Percentiles rank a stretch among this genome's conserved stretches.
Evolutionary conservation across 2,888 invertebrate species (phyloP).

Genomic region (Timema podura): DNA sequence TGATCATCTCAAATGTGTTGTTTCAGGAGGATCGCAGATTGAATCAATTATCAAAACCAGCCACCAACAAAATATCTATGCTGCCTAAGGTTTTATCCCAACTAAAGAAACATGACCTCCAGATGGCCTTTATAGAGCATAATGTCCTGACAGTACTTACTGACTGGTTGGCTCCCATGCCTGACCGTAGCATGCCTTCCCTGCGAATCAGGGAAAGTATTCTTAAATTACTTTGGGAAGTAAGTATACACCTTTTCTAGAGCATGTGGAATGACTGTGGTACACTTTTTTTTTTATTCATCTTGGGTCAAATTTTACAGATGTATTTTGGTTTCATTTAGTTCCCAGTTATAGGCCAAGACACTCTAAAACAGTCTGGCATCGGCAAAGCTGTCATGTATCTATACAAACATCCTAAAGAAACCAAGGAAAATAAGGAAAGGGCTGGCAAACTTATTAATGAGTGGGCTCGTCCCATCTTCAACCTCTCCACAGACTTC

Average conservation of each 20-base stretch:
- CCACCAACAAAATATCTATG: slow-evolving; percentile 89
- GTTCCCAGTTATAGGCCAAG: slow-evolving; percentile 87
- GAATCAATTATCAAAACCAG: slow-evolving; percentile 79
- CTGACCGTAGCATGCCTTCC: slow-evolving; percentile 93
- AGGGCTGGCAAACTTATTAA: slow-evolving; percentile 89
- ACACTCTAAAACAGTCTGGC: slow-evolving; percentile 89
- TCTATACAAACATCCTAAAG: slow-evolving; percentile 96
- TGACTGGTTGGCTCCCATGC: slow-evolving; percentile 98
- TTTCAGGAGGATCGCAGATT: slow-evolving; percentile 78
- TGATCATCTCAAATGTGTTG: slow-evolving; percentile 24
- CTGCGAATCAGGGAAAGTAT: slow-evolving; percentile 87
- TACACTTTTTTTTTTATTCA: too few species aligned
- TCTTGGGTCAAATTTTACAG: too few species aligned
- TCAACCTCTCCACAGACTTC: slow-evolving; percentile 90
- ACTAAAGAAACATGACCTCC: slow-evolving; percentile 91
- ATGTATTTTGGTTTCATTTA: slow-evolving; percentile 44
- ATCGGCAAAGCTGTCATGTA: slow-evolving; percentile 99
- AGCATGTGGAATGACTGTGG: too few species aligned
- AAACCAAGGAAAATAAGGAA: slow-evolving; percentile 88
- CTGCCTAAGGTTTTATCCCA: slow-evolving; percentile 85
- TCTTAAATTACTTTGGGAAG: slow-evolving; percentile 72
- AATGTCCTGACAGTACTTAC: slow-evolving; percentile 86
- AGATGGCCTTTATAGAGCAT: slow-evolving; percentile 93
- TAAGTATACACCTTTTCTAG: slow-evolving; percentile 43
- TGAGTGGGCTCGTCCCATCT: slow-evolving; percentile 97